These are phyloP conservation scores for Verasper variegatus DNA, from an alignment of 2,113 vertebrate species.

Conservation along the genomic window DNA sequence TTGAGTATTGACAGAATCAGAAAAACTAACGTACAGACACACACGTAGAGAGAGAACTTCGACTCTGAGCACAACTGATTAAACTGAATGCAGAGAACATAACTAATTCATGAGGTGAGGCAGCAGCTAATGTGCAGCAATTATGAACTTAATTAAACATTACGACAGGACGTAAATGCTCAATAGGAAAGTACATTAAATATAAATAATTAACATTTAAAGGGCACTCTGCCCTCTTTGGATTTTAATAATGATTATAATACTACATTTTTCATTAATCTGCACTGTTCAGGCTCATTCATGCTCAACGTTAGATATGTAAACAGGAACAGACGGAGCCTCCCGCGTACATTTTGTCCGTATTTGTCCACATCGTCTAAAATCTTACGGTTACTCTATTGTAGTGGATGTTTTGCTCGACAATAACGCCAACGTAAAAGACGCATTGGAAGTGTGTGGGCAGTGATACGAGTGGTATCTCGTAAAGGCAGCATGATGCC, in stretches of 20 bases:
- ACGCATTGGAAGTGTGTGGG: no score
- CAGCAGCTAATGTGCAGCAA: constrained; percentile 13
- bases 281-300: not conserved
- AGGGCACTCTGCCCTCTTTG: not conserved
- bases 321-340: no score
- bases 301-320: no score
- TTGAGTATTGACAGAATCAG: constrained; percentile 40
- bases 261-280: constrained; percentile 2
- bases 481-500: no score
- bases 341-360: no score
- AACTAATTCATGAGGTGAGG: constrained; percentile 43
- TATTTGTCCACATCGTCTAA: no score
- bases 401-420: no score
- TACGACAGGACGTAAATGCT: constrained; percentile 15
- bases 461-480: no score
- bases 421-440: no score
- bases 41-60: not conserved
- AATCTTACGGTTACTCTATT: no score
- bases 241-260: constrained; percentile 11
- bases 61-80: constrained; percentile 25
- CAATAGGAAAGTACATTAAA: constrained; percentile 12
- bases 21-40: constrained; percentile 2
- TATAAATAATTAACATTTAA: constrained; percentile 30
- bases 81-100: constrained; percentile 29
- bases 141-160: constrained; percentile 35